Evolutionary conservation across 2,888 invertebrate species (phyloP), one percentile per base, ranked within the genome.

Genomic region (Temnothorax ravouxi): DNA sequence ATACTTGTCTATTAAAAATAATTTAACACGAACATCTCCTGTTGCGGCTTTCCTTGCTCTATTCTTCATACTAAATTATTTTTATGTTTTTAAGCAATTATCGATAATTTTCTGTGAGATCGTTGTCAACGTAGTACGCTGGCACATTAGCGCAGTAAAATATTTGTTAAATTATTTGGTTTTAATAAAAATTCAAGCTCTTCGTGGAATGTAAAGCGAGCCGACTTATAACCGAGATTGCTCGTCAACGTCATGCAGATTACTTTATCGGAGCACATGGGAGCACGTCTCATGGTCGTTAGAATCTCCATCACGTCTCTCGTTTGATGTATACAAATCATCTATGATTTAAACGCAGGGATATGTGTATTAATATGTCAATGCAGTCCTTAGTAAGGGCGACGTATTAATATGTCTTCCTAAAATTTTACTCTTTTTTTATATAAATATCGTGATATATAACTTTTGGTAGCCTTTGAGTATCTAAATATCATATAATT

Each of bases 281-380:
- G 59, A 61, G 47, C 47, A 61, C 44, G 47, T 77, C 18, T 56
- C 18, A 18, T 34, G 21, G 44, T 61, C 47, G 50, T 83, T 80
- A 44, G 54, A 62, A 80, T 69, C 80, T 80, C 52, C 4, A 79
- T 83, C 79, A 83, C 83, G 83, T 69, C 41, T 6, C 44, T 29
- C 21, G 52, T 52, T 83, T 79, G 62, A 69, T 54, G n/a, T 62
- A 64, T 83, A 71, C 52, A 52, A 77, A 64, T 77, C 52, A 21
- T 66, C 21, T 38, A 76, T 54, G 21, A 54, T 66, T 77, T 54
- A 66, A 66, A n/a, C 29, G 15, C 18, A 29, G 13, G 21, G 50
- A 54, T 38, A 41, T 41, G 34, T 54, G 3, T 66, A 66, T 77
- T 61, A 44, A 66, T 76, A 66, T 41, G 29, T 62, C 62, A 62